Base-by-base conservation (phyloP, 2,888 invertebrate genomes). In the Matsumyia berberina region DNA sequence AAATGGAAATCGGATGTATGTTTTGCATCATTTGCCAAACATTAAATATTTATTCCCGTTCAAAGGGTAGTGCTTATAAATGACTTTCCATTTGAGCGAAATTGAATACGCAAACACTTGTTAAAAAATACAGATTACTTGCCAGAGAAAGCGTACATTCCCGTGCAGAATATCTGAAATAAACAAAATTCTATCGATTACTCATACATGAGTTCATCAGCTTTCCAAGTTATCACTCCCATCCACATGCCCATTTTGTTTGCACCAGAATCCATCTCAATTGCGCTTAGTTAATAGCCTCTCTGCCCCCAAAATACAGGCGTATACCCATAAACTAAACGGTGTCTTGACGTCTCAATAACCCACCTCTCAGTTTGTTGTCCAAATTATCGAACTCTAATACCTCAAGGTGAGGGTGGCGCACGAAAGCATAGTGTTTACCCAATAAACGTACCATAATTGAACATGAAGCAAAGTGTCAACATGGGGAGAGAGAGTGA, bases 31-130 rank as follows among this genome's bases (percentile, higher is more conserved):
- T n/a, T n/a, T n/a, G n/a, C n/a, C n/a, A 49, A 49, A 49, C 49
- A 49, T 49, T 29, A 51, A 51, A 51, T n/a, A 51, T 51, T 51
- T 51, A 51, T 51, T 51, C 29, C 1, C n/a, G 6, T 51, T 29
- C 1, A 44, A 29, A 51, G 42, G 42, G 42, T 5, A 15, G 15
- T 35, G 2, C 0, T 35, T 35, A 2, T 35, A 9, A 35, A 35
- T 35, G 35, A 35, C 24, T 24, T 24, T 24, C n/a, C 4, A 24
- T 24, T 24, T 24, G 4, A 24, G 24, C 4, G 24, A 24, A 24
- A 24, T 24, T 24, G 24, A 24, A 24, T 24, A 24, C 4, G 24
- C 24, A 24, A 24, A 24, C 24, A 24, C 24, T 24, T 24, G 24
- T 24, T 24, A 4, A 24, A 24, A 24, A 24, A 24, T 24, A 4